A percentile compares a stretch with the other conserved stretches of the same genome.
These are phyloP conservation scores for Nematostella vectensis DNA, from an alignment of 92 coral and sea anemone genomes.

Conservation along the genomic window DNA sequence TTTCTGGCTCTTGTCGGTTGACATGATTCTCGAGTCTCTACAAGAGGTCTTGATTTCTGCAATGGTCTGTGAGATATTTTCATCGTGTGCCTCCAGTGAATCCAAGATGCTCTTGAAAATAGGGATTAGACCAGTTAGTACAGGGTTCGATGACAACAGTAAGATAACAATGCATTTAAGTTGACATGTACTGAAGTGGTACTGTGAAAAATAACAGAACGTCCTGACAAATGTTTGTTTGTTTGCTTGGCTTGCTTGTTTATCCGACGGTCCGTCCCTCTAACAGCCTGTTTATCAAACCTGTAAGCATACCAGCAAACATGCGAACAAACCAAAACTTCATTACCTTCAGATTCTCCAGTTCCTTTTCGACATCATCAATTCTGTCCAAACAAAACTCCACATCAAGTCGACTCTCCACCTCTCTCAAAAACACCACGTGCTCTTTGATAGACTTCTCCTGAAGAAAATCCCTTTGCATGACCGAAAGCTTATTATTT, in stretches of 20 bases:
- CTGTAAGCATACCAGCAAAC: too few species aligned
- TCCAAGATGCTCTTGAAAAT: slow-evolving; percentile 60
- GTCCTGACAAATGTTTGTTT: too few species aligned
- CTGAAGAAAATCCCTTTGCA: slow-evolving; percentile 69
- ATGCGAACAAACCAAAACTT: too few species aligned
- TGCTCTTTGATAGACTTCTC: slow-evolving; percentile 73
- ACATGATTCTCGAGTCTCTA: slow-evolving; percentile 34
- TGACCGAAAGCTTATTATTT: slow-evolving; percentile 49
- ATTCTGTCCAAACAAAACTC: slow-evolving; percentile 68
- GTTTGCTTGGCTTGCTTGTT: too few species aligned
- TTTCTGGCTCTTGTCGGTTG: slow-evolving; percentile 29
- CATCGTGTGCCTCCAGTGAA: slow-evolving; percentile 44
- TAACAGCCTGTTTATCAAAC: too few species aligned
- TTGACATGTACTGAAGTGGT: background rate
- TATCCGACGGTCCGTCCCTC: too few species aligned
- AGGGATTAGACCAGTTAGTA: too few species aligned
- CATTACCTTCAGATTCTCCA: slow-evolving; percentile 45
- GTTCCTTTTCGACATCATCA: slow-evolving; percentile 74
- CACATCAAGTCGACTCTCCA: slow-evolving; percentile 61
- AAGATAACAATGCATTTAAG: too few species aligned
- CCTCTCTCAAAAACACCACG: slow-evolving; percentile 70
- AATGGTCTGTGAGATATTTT: slow-evolving; percentile 51
- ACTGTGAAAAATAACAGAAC: background rate
- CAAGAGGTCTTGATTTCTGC: slow-evolving; percentile 37
- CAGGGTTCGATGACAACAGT: too few species aligned